phyloP scores from a whole-genome alignment of 2,888 invertebrate species.

The Patella pellucida region DNA sequence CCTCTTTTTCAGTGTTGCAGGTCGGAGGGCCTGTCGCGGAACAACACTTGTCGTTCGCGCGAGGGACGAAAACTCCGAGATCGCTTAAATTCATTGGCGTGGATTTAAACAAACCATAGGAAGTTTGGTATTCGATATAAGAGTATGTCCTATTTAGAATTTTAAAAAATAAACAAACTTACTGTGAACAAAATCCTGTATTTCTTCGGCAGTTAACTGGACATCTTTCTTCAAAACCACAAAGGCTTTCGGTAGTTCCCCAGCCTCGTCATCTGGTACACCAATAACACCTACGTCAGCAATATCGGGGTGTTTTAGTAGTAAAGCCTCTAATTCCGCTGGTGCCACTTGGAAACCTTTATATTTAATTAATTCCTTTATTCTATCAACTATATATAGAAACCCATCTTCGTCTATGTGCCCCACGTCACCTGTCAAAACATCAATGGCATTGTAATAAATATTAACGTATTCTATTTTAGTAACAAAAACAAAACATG shows the following conservation, averaged over 20 bases:
- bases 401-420: slow-evolving; percentile 83
- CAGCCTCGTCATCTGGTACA: slow-evolving; percentile 24
- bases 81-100: too few species aligned
- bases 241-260: slow-evolving; percentile 31
- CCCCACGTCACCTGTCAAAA: slow-evolving; percentile 79
- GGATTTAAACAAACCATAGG: too few species aligned
- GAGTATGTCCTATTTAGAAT: too few species aligned
- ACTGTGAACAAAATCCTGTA: slow-evolving; percentile 25
- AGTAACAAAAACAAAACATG: too few species aligned
- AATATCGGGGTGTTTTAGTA: slow-evolving; percentile 24
- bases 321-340: slow-evolving; percentile 28
- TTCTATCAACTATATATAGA: slow-evolving; percentile 88
- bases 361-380: slow-evolving; percentile 92
- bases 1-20: too few species aligned
- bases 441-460: background rate
- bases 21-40: too few species aligned
- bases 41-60: too few species aligned
- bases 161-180: background rate
- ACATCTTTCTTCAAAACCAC: slow-evolving; percentile 18
- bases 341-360: slow-evolving; percentile 75
- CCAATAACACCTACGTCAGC: slow-evolving; percentile 32
- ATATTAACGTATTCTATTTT: too few species aligned
- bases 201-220: slow-evolving; percentile 21
- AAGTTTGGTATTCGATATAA: too few species aligned
- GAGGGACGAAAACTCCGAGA: too few species aligned